Evolutionary conservation across 2,113 vertebrate genomes (phyloP), one percentile per base, ranked within the genome.

Genomic region (Xyrauchen texanus): DNA sequence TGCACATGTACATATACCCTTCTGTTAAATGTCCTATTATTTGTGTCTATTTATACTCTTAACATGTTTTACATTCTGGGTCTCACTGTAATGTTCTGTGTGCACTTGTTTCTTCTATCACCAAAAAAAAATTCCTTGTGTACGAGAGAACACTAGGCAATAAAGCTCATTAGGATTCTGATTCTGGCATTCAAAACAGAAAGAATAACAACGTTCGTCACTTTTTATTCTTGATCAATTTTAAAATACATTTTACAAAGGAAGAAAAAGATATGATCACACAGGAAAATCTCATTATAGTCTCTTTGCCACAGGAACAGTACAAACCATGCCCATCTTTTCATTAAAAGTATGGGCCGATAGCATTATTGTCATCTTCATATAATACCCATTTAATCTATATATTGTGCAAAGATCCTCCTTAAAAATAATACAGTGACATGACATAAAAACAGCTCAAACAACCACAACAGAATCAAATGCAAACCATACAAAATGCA

Each of bases 361-460:
- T 11, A 64, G 13, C 49, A 46, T 68, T 79, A 4, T 11, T 16
- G 61, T 70, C 60, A 63, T 45, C 55, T 72, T 69, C 60, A 72
- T 55, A 64, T n/a, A 12, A 73, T 72, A 60, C 53, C 5, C 7
- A 49, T 49, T 7, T 49, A 49, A 34, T 34, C 21, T 49, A 16
- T 62, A 16, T 47, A 71, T 62, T 74, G 70, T 74, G 70, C 51
- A 61, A 73, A 63, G n/a, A 61, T 74, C 7, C 68, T 63, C 21
- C 61, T 64, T 71, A 46, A 79, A 34, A 62, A 64, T 52, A 16
- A 72, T 21, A 52, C 78, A 79, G 77, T 79, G 77, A 64, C 44
- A 72, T 8, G 49, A 72, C 77, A 73, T 12, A 61, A 68, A 15
- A 58, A 34, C 21, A 34, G 21, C 21, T 34, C 21, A 34, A 34